Conservation (phyloP, 2,888 invertebrate species). For the Scaptomyza reducta region DNA sequence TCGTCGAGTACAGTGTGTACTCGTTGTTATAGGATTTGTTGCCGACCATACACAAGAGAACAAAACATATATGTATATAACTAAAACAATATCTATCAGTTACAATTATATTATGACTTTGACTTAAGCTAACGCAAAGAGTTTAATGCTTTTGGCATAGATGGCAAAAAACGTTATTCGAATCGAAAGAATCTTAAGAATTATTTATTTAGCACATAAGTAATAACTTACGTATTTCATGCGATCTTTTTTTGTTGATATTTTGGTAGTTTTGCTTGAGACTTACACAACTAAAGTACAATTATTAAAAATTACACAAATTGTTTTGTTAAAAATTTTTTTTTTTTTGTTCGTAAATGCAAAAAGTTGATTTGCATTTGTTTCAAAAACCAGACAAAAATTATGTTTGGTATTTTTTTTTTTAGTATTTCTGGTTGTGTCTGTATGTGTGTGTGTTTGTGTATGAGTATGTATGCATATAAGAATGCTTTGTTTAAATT, state of each 20-base stretch:
- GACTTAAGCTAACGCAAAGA: slow-evolving; percentile 69
- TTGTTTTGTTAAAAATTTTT: slow-evolving; percentile 11
- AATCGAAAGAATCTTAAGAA: slow-evolving; percentile 43
- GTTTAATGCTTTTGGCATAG: slow-evolving; percentile 61
- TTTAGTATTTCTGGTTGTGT: slow-evolving; percentile 40
- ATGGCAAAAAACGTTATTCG: slow-evolving; percentile 60
- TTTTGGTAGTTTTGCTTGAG: slow-evolving; percentile 62
- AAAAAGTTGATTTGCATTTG: slow-evolving; percentile 32
- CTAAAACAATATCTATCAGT: slow-evolving; percentile 50
- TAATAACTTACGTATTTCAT: slow-evolving; percentile 6
- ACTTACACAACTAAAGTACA: slow-evolving; percentile 63
- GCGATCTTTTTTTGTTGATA: slow-evolving; percentile 51
- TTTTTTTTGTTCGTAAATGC: slow-evolving; percentile 30
- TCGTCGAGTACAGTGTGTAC: slow-evolving; percentile 11
- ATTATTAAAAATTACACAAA: slow-evolving; percentile 61
- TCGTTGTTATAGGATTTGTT: slow-evolving; percentile 49
- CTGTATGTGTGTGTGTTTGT: slow-evolving; percentile 21
- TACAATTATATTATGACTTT: slow-evolving; percentile 69
- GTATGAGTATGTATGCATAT: slow-evolving; percentile 29
- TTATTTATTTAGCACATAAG: slow-evolving; percentile 9
- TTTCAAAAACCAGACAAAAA: slow-evolving; percentile 9
- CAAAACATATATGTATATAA: neutral
- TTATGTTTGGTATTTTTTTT: slow-evolving; percentile 21
- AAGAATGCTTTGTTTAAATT: slow-evolving; percentile 37
- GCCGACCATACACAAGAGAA: slow-evolving; percentile 33